Percentiles rank a stretch among this genome's conserved stretches.
Evolutionary conservation across 2,888 invertebrate genomes (phyloP).

Genomic region (Schizotus pectinicornis): DNA sequence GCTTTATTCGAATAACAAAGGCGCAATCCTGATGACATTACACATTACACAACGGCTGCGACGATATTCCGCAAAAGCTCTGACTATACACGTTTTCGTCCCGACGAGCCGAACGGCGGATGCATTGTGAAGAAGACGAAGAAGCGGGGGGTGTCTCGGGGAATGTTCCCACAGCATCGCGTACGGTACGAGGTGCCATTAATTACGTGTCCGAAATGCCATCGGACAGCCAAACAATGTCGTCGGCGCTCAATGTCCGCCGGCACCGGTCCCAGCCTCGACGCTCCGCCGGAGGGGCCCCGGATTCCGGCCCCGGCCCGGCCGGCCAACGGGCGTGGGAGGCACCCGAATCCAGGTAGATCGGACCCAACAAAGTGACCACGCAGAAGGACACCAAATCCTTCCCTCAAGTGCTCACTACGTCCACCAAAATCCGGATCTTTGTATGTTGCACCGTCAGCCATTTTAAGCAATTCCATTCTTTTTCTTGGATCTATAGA

Average conservation of each 20-base stretch:
- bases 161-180: constrained; percentile 47
- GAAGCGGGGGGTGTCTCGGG: constrained; percentile 10
- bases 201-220: constrained; percentile 48
- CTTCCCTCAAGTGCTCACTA: too few species aligned
- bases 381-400: too few species aligned
- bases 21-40: constrained; percentile 54
- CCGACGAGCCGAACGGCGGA: neutral
- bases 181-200: constrained; percentile 44
- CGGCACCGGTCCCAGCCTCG: constrained; percentile 45
- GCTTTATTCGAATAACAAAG: constrained; percentile 55
- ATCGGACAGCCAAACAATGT: constrained; percentile 47
- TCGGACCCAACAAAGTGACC: too few species aligned
- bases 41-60: constrained; percentile 31
- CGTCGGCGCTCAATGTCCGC: constrained; percentile 38
- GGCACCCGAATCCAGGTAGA: too few species aligned
- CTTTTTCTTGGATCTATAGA: too few species aligned
- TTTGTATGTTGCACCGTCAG: too few species aligned
- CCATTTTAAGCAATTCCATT: too few species aligned
- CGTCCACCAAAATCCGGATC: too few species aligned
- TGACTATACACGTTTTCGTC: neutral
- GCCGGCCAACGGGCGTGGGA: too few species aligned
- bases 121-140: constrained; percentile 11
- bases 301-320: neutral
- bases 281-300: constrained; percentile 40
- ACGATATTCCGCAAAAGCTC: constrained; percentile 6